phyloP scores from a whole-genome alignment of 2,797 vertebrate genomes.

The Notamacropus eugenii region DNA sequence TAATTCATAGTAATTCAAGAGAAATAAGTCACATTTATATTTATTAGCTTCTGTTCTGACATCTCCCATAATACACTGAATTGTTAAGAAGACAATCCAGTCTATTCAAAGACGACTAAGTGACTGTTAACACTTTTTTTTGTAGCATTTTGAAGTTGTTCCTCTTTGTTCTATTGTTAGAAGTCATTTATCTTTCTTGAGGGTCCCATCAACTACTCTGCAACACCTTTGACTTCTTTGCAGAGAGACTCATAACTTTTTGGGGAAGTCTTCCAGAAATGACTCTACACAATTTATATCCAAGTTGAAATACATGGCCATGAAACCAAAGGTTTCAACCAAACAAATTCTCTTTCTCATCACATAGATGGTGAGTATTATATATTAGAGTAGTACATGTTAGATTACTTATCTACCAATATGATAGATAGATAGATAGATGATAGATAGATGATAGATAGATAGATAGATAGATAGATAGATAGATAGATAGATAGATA shows the following conservation, averaged over 20 bases:
- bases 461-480: not conserved
- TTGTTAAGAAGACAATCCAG: not conserved
- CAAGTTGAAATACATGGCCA: slow-evolving; percentile 20
- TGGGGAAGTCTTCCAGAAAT: slow-evolving; percentile 17
- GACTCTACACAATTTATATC: slow-evolving; percentile 2
- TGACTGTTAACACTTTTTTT: not conserved
- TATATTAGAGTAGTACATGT: not conserved
- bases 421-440: no score
- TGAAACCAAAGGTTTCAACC: not conserved
- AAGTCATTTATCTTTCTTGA: slow-evolving; percentile 45
- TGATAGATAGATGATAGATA: not conserved
- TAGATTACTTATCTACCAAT: not conserved
- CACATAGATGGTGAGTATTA: not conserved
- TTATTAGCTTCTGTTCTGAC: not conserved
- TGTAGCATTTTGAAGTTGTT: not conserved
- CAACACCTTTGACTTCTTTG: slow-evolving; percentile 25
- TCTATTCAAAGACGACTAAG: not conserved
- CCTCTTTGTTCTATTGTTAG: slow-evolving; percentile 22
- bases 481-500: not conserved
- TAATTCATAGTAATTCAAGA: slow-evolving; percentile 19
- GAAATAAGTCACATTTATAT: not conserved
- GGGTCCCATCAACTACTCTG: not conserved
- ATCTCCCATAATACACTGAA: not conserved
- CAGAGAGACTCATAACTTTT: not conserved
- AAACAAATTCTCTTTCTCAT: slow-evolving; percentile 24